These are phyloP conservation scores for Drosophila aldrichi DNA, from an alignment of 2,888 invertebrate genomes.

Conservation along the genomic window DNA sequence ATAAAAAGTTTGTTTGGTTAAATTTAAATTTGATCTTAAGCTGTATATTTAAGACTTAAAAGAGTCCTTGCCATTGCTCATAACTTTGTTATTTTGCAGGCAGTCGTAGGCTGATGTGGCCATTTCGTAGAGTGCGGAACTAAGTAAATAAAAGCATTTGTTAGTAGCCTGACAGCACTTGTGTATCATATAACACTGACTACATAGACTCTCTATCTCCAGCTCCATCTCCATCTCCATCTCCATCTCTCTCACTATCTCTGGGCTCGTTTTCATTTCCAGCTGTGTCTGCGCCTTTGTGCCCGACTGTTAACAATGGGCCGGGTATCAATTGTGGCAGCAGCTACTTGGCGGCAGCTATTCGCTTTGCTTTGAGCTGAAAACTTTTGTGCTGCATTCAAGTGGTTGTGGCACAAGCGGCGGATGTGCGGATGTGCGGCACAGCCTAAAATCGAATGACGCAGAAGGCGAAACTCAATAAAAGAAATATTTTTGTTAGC, in stretches of 20 bases:
- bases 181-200: conserved; percentile 42
- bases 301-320: conserved; percentile 64
- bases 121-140: conserved; percentile 8
- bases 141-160: conserved; percentile 57
- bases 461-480: conserved; percentile 67
- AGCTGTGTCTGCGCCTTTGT: conserved; percentile 43
- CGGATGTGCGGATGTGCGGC: conserved; percentile 33
- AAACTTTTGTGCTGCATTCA: conserved; percentile 52
- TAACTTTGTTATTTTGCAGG: neutral
- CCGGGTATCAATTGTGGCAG: conserved; percentile 63
- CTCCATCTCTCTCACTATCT: too few relatives aligned
- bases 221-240: neutral
- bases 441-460: conserved; percentile 60
- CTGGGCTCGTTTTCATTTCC: conserved; percentile 36
- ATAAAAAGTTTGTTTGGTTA: neutral
- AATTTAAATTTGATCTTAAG: neutral
- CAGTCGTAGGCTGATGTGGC: neutral
- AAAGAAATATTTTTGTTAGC: conserved; percentile 81
- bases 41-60: neutral
- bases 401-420: conserved; percentile 33
- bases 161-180: conserved; percentile 18
- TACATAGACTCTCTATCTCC: neutral
- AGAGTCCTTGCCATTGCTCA: neutral
- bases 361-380: conserved; percentile 35
- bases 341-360: conserved; percentile 41